Base-by-base conservation (phyloP, 2,797 vertebrate genomes). In the Hephaestus fuliginosus region DNA sequence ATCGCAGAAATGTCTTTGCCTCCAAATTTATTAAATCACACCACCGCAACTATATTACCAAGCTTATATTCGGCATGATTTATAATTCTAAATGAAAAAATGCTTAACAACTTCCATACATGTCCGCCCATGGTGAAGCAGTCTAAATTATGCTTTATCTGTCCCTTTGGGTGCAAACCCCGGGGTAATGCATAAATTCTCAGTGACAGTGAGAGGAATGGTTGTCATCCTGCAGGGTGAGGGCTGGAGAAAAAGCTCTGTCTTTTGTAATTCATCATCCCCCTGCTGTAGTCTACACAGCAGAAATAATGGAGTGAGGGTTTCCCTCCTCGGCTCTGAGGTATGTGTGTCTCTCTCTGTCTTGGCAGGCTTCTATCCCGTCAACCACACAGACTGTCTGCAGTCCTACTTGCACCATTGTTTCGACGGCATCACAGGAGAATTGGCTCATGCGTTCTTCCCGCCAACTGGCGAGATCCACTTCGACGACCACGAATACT, bases 381-480 rank as follows among this genome's bases (percentile, higher is more conserved):
- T 95, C 91, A 98, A 98, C 93, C 98, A 99, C 94, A 99, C 98
- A 0, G 98, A 99, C 93, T 99, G 98, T 70, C 90, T 97, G 92
- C 95, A 96, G 90, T 98, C 97, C 0, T 90, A 95, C 43, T 94
- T 97, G 81, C 98, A 99, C 91, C 97, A 98, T 90, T 99, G 98
- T 92, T 99, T 99, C 28, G 98, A 99, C 0, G 98, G 98, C 30
- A 98, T 97, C 57, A 99, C 98, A 0, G 98, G 98, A 6, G 98
- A 99, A 51, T 86, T 99, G 84, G 98, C 98, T 52, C 98, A 99
- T 0, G 98, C 98, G 3, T 99, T 99, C 93, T 99, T 99, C 89
- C 98, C 98, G 0, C 95, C 96, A 6, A 97, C 96, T 0, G 98
- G 98, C 0, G 98, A 99, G 91, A 99, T 99, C 90, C 98, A 99